Percentiles rank a stretch among this genome's conserved stretches.
Evolutionary conservation across 2,888 invertebrate genomes (phyloP).

Genomic region (Ariolimax columbianus): DNA sequence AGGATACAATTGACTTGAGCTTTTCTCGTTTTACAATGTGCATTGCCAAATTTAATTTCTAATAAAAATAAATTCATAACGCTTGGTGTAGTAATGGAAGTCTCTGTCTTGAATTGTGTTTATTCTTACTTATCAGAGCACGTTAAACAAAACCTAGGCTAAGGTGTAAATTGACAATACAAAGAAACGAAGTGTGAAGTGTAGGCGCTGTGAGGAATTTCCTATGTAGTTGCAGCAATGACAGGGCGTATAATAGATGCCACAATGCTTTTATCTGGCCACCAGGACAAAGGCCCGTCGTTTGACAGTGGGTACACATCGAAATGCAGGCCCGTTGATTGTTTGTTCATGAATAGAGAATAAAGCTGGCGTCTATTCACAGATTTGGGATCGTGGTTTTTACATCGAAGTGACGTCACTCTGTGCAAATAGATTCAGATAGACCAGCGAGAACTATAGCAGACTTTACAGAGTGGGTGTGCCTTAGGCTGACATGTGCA

Average conservation of each 20-base stretch:
- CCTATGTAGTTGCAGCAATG: background rate
- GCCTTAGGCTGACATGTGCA: background rate
- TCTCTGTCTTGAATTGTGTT: background rate
- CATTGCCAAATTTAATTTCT: background rate
- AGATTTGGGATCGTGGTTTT: background rate
- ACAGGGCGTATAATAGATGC: slow-evolving; percentile 16
- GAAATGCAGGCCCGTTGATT: background rate
- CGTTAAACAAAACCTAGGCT: background rate
- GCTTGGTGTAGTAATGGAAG: background rate
- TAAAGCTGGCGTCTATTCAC: background rate
- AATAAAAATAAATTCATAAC: background rate
- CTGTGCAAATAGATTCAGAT: slow-evolving; percentile 25
- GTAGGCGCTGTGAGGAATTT: slow-evolving; percentile 3
- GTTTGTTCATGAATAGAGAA: slow-evolving; percentile 23
- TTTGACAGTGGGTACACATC: slow-evolving; percentile 17
- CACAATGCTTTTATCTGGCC: slow-evolving; percentile 10
- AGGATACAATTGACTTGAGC: background rate
- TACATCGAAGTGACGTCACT: slow-evolving; percentile 18
- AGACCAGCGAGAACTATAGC: slow-evolving; percentile 4
- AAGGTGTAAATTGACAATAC: background rate
- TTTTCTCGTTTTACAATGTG: background rate
- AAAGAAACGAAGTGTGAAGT: background rate
- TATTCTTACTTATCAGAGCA: slow-evolving; percentile 1
- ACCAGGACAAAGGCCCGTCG: background rate
- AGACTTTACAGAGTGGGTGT: slow-evolving; percentile 27